A percentile compares a stretch with the other conserved stretches of the same genome.
These are phyloP conservation scores for Hypolimnas misippus DNA, from an alignment of 2,888 invertebrate species.

Conservation along the genomic window DNA sequence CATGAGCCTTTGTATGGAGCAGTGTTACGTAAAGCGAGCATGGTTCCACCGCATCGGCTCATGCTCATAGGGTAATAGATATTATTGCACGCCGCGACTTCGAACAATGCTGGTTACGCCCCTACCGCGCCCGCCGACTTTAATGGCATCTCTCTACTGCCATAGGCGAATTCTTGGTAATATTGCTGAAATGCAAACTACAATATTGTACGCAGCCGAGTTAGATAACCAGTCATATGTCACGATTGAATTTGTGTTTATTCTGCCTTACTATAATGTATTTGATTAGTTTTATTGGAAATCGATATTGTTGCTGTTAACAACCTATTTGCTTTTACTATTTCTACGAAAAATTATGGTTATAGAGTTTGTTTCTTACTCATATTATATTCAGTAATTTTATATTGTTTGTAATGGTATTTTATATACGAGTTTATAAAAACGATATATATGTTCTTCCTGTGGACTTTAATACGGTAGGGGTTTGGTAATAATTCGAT, in stretches of 20 bases:
- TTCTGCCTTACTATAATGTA: constrained; percentile 17
- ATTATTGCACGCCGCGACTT: constrained; percentile 40
- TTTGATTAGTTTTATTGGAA: constrained; percentile 23
- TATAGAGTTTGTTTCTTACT: neutral
- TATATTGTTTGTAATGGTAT: neutral
- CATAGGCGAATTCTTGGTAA: constrained; percentile 46
- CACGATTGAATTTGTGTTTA: constrained; percentile 32
- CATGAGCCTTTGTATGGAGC: constrained; percentile 36
- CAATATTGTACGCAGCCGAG: constrained; percentile 28
- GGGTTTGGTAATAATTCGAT: no score
- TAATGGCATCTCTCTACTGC: constrained; percentile 50
- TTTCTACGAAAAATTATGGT: neutral
- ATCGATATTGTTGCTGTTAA: constrained; percentile 15
- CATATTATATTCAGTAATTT: no score
- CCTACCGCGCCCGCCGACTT: constrained; percentile 48
- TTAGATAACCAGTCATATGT: constrained; percentile 35
- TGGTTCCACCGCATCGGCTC: constrained; percentile 35
- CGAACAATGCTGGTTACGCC: constrained; percentile 53
- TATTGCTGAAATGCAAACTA: constrained; percentile 36
- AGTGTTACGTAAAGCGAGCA: constrained; percentile 39
- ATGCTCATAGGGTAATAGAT: constrained; percentile 43
- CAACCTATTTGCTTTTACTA: constrained; percentile 2
- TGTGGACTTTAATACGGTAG: no score
- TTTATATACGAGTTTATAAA: neutral
- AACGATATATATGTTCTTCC: neutral